Percentiles rank a stretch among this genome's conserved stretches.
Evolutionary conservation across 2,797 vertebrate genomes (phyloP).

Genomic region (Philypnodon macrostomus): DNA sequence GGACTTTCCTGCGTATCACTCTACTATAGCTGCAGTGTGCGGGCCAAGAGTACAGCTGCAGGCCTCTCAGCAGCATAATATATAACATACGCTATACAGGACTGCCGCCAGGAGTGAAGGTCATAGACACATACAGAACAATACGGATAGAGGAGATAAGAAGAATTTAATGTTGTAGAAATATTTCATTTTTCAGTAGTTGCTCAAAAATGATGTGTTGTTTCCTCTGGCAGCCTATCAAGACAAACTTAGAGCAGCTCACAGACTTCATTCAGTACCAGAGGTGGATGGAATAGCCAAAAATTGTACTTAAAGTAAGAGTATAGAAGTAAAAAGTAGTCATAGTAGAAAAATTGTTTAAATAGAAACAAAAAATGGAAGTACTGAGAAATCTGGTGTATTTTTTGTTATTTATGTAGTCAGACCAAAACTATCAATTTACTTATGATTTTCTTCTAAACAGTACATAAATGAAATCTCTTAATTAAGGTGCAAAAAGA

Average conservation of each 20-base stretch:
- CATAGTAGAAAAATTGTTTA: no score
- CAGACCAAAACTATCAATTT: no score
- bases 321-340: no score
- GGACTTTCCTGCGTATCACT: slow-evolving; percentile 6
- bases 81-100: slow-evolving; percentile 6
- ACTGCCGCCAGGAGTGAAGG: not conserved
- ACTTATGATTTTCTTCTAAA: no score
- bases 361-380: no score
- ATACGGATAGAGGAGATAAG: slow-evolving; percentile 2
- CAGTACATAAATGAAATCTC: no score
- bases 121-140: not conserved
- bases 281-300: no score
- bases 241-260: slow-evolving; percentile 7
- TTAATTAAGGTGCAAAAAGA: no score
- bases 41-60: slow-evolving; percentile 14
- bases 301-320: no score
- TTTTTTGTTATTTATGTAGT: no score
- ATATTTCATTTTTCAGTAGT: slow-evolving; percentile 8
- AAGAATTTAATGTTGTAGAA: slow-evolving; percentile 1
- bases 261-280: no score
- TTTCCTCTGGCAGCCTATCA: slow-evolving; percentile 12
- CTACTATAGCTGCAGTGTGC: not conserved
- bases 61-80: slow-evolving; percentile 8
- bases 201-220: slow-evolving; percentile 10
- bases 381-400: no score